Evolutionary conservation across 2,797 vertebrate genomes (phyloP).

Genomic region (Sebastolobus altivelis): DNA sequence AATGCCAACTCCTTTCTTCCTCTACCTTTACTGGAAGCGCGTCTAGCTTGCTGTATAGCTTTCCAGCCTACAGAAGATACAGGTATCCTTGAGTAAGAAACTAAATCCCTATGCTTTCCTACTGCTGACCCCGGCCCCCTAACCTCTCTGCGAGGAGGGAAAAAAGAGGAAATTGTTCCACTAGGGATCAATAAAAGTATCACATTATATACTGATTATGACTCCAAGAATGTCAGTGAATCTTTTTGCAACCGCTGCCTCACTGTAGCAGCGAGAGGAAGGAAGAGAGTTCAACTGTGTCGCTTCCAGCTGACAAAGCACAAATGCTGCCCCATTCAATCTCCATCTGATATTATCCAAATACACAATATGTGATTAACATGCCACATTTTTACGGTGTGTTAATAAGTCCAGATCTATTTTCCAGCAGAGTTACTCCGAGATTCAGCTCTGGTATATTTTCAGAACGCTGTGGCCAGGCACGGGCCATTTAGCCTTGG

Average conservation of each 20-base stretch:
- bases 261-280: not conserved
- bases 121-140: not conserved
- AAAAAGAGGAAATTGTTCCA: slow-evolving; percentile 25
- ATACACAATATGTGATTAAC: slow-evolving; percentile 70
- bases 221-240: slow-evolving; percentile 25
- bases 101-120: slow-evolving; percentile 27
- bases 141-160: slow-evolving; percentile 4
- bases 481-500: slow-evolving; percentile 52
- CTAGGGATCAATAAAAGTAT: slow-evolving; percentile 43
- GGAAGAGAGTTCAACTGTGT: slow-evolving; percentile 34
- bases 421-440: slow-evolving; percentile 49
- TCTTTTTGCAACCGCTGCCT: slow-evolving; percentile 23
- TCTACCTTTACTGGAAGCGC: not conserved
- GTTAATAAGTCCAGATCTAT: slow-evolving; percentile 55
- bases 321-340: slow-evolving; percentile 35
- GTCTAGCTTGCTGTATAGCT: not conserved
- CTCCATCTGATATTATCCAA: slow-evolving; percentile 68
- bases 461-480: slow-evolving; percentile 42
- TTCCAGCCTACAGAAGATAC: not conserved
- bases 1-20: not conserved
- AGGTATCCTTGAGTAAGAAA: slow-evolving; percentile 24
- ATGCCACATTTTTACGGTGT: slow-evolving; percentile 50
- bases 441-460: slow-evolving; percentile 49
- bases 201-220: slow-evolving; percentile 18
- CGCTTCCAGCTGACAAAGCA: slow-evolving; percentile 58